phyloP scores from a whole-genome alignment of 2,888 invertebrate species.

The Diabrotica balteata region DNA sequence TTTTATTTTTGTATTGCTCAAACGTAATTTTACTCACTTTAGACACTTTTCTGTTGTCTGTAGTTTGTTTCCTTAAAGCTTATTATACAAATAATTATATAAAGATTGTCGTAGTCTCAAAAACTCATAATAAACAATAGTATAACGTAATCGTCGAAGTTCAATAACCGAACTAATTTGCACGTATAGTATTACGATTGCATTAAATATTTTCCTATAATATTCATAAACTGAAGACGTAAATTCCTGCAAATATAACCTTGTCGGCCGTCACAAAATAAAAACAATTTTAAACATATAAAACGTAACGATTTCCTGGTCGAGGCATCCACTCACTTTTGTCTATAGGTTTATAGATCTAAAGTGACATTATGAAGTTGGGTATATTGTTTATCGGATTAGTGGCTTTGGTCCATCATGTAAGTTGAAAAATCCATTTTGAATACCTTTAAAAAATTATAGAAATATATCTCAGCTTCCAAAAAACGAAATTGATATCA shows the following conservation, averaged over 20 bases:
- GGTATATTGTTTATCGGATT: constrained; percentile 30
- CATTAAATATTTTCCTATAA: constrained; percentile 22
- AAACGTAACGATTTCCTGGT: constrained; percentile 28
- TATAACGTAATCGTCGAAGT: neutral
- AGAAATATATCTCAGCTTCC: neutral
- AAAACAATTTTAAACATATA: constrained; percentile 37
- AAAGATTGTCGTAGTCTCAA: neutral
- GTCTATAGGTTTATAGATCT: constrained; percentile 39
- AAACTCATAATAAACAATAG: neutral
- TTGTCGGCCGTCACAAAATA: constrained; percentile 28
- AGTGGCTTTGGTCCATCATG: constrained; percentile 32
- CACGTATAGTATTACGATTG: constrained; percentile 21
- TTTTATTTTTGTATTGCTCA: no score
- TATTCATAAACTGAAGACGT: constrained; percentile 17
- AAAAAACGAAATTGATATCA: no score
- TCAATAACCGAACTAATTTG: constrained; percentile 21
- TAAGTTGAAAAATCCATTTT: constrained; percentile 33
- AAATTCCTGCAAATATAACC: constrained; percentile 31
- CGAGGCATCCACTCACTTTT: constrained; percentile 33
- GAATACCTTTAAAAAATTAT: neutral
- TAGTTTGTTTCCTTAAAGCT: no score
- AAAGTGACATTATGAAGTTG: constrained; percentile 36
- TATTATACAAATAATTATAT: no score
- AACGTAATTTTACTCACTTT: no score
- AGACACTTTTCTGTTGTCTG: no score